Base-by-base conservation (phyloP, 2,797 vertebrate genomes). In the Crax fasciolata region DNA sequence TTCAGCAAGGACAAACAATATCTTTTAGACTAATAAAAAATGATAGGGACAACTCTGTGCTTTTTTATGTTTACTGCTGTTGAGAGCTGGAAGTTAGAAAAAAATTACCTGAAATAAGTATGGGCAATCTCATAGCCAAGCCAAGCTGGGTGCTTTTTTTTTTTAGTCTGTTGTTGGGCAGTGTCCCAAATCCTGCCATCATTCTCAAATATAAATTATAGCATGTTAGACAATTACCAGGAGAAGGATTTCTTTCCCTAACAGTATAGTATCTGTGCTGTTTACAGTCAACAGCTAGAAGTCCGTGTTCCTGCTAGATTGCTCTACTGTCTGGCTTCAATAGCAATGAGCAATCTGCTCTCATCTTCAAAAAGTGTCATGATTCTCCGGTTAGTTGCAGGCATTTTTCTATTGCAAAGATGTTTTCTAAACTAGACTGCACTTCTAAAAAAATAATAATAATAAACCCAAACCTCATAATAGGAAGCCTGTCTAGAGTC, bases 401-500 rank as follows among this genome's bases (percentile, higher is more conserved):
- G 41, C 75, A 58, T 89, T 92, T 91, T 81, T 51, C 82, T 76
- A 23, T 54, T 86, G 41, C 87, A 94, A 63, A 96, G 94, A 81
- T 89, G 59, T 65, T 90, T 59, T 81, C 89, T 92, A 84, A 93
- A 81, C 43, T 38, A 93, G 73, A 27, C 35, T 35, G 35, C 74
- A 52, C 38, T 84, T 73, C 59, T 73, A 17, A 39, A 44, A 90
- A 84, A 87, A 84, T 25, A 39, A 25, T 4, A 81, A 59, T 35
- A 89, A 62, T 18, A 81, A 92, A 71, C 71, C 51, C 68, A 89
- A 94, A 63, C 84, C 63, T 94, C 90, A 65, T 82, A 84, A 77
- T 82, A 90, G 74, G 92, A 93, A 93, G 86, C 30, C 93, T 87
- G 90, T 92, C 73, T 95, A 71, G 85, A 90, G 94, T 95, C 85